phyloP scores from a whole-genome alignment of 2,888 invertebrate species.

The Clivina fossor region DNA sequence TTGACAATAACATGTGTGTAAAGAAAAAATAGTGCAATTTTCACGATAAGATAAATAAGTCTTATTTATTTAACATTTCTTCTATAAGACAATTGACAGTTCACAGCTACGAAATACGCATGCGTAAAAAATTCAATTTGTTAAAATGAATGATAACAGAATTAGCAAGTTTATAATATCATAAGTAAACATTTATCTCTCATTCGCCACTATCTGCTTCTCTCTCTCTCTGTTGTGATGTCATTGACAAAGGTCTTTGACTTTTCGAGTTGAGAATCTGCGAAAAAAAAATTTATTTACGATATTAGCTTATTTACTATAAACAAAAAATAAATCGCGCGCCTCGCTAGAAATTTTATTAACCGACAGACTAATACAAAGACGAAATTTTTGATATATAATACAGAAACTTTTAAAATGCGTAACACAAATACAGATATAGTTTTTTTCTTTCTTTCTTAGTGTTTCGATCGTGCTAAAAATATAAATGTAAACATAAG shows the following conservation, averaged over 20 bases:
- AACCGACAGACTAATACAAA: constrained; percentile 4
- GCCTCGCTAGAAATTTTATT: constrained; percentile 16
- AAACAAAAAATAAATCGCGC: constrained; percentile 21
- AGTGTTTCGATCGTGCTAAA: constrained; percentile 9
- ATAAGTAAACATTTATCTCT: constrained; percentile 14
- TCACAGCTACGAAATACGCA: neutral
- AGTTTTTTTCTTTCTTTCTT: constrained; percentile 7
- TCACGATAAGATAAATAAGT: constrained; percentile 1
- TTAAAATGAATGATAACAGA: constrained; percentile 18
- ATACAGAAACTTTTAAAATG: no score
- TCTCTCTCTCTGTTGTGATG: no score
- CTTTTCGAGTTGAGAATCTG: constrained; percentile 7
- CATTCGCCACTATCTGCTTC: no score
- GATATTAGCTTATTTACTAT: constrained; percentile 24
- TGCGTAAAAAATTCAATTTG: no score
- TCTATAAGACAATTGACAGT: neutral
- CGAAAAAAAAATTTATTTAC: constrained; percentile 22
- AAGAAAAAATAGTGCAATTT: no score
- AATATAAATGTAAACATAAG: constrained; percentile 11
- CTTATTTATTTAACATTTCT: neutral
- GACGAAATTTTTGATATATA: no score
- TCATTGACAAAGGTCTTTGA: constrained; percentile 21
- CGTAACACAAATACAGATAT: constrained; percentile 15
- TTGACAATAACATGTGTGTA: neutral
- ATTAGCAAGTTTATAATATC: constrained; percentile 19